A percentile compares a stretch with the other conserved stretches of the same genome.
These are phyloP conservation scores for Nymphalis io DNA, from an alignment of 1,140 invertebrate species.

Conservation along the genomic window DNA sequence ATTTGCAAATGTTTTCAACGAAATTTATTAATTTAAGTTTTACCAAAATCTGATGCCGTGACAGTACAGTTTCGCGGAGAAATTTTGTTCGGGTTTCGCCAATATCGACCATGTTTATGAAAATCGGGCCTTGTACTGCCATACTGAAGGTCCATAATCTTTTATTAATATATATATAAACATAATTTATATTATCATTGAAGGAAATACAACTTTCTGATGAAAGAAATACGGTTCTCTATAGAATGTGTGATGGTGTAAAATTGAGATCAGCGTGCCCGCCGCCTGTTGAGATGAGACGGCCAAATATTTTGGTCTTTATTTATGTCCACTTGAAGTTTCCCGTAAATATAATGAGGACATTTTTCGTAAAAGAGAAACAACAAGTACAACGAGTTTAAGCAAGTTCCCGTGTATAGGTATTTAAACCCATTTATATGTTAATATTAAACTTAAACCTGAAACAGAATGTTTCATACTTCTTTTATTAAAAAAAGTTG, in stretches of 20 bases:
- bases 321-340: slow-evolving; percentile 78
- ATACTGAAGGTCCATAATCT: slow-evolving; percentile 55
- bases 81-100: slow-evolving; percentile 53
- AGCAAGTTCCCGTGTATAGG: slow-evolving; percentile 32
- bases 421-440: slow-evolving; percentile 36
- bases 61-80: slow-evolving; percentile 62
- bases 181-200: slow-evolving; percentile 26
- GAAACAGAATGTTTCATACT: slow-evolving; percentile 12
- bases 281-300: slow-evolving; percentile 65
- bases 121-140: slow-evolving; percentile 51
- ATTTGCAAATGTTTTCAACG: slow-evolving; percentile 44
- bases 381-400: slow-evolving; percentile 30
- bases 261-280: slow-evolving; percentile 58
- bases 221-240: slow-evolving; percentile 31
- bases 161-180: slow-evolving; percentile 53
- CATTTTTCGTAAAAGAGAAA: slow-evolving; percentile 62
- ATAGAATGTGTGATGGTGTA: slow-evolving; percentile 42
- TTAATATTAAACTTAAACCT: slow-evolving; percentile 21
- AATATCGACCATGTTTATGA: slow-evolving; percentile 37
- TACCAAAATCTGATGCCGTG: slow-evolving; percentile 63
- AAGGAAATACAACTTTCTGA: slow-evolving; percentile 37
- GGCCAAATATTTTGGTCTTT: slow-evolving; percentile 74
- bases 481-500: slow-evolving; percentile 1
- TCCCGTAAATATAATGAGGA: slow-evolving; percentile 62
- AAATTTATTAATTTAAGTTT: slow-evolving; percentile 69